Evolutionary conservation across 2,113 vertebrate species (phyloP).

Genomic region (Heterocephalus glaber): DNA sequence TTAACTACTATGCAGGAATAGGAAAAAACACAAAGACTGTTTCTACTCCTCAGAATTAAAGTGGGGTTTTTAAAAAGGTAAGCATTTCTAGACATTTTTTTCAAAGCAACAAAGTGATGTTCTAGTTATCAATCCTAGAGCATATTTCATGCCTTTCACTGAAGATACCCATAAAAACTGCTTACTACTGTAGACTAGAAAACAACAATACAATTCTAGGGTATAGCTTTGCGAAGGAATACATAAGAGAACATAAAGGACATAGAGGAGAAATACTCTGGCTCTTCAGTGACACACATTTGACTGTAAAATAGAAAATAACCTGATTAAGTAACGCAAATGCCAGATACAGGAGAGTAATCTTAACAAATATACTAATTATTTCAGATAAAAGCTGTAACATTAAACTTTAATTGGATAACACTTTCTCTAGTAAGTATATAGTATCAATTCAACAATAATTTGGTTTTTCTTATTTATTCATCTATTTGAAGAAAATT

Average conservation of each 20-base stretch:
- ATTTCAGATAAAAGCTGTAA: slow-evolving; percentile 37
- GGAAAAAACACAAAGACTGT: background rate
- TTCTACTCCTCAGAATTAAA: slow-evolving; percentile 3
- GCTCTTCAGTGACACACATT: background rate
- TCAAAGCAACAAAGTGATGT: background rate
- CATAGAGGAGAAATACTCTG: slow-evolving; percentile 1
- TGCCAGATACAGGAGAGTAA: slow-evolving; percentile 26
- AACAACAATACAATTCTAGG: slow-evolving; percentile 15
- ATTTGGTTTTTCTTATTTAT: background rate
- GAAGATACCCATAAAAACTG: background rate
- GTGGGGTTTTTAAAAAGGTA: background rate
- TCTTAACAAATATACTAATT: background rate
- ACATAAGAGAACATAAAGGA: background rate
- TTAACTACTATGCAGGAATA: slow-evolving; percentile 41
- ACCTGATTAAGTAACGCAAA: slow-evolving; percentile 9
- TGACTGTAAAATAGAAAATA: slow-evolving; percentile 2
- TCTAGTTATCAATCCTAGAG: background rate
- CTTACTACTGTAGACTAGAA: background rate
- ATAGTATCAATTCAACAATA: slow-evolving; percentile 25
- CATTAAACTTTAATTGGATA: background rate
- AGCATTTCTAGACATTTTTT: background rate
- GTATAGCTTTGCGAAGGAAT: background rate
- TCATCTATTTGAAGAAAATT: slow-evolving; percentile 29
- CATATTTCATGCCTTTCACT: background rate
- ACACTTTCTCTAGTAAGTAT: slow-evolving; percentile 40